These are phyloP conservation scores for Anastrepha obliqua DNA, from an alignment of 1,140 invertebrate genomes.

Conservation along the genomic window DNA sequence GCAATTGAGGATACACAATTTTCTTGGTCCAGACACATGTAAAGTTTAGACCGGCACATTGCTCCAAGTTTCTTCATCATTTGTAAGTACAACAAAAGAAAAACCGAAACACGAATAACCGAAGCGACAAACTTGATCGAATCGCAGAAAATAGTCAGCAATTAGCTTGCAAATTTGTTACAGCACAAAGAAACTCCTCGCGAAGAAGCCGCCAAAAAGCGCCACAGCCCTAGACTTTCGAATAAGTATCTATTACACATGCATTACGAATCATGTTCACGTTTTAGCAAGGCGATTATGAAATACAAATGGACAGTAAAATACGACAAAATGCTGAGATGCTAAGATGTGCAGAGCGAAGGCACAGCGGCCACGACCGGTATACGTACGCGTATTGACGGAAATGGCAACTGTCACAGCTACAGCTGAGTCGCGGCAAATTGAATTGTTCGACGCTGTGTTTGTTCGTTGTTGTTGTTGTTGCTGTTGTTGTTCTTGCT, in stretches of 20 bases:
- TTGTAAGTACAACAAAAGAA: background rate
- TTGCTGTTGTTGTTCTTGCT: background rate
- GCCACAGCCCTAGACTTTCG: background rate
- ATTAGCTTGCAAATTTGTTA: background rate
- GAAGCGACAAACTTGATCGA: background rate
- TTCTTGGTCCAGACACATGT: too few relatives aligned
- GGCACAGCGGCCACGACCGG: background rate
- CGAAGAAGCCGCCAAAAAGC: conserved; percentile 18
- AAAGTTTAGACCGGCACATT: too few relatives aligned
- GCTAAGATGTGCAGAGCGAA: too few relatives aligned
- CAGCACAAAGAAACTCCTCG: background rate
- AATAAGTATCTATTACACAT: conserved; percentile 30
- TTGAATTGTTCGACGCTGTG: background rate
- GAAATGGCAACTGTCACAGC: conserved; percentile 46
- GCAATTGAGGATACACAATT: too few relatives aligned
- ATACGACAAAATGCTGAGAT: background rate
- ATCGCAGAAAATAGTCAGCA: background rate
- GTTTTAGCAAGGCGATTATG: conserved; percentile 21
- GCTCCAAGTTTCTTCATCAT: background rate
- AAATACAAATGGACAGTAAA: background rate
- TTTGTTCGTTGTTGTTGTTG: background rate
- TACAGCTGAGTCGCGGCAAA: background rate
- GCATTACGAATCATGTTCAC: conserved; percentile 41
- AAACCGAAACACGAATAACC: background rate
- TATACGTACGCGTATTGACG: background rate